A percentile compares a stretch with the other conserved stretches of the same genome.
These are phyloP conservation scores for Notodonta dromedarius DNA, from an alignment of 2,888 invertebrate species.

Conservation along the genomic window DNA sequence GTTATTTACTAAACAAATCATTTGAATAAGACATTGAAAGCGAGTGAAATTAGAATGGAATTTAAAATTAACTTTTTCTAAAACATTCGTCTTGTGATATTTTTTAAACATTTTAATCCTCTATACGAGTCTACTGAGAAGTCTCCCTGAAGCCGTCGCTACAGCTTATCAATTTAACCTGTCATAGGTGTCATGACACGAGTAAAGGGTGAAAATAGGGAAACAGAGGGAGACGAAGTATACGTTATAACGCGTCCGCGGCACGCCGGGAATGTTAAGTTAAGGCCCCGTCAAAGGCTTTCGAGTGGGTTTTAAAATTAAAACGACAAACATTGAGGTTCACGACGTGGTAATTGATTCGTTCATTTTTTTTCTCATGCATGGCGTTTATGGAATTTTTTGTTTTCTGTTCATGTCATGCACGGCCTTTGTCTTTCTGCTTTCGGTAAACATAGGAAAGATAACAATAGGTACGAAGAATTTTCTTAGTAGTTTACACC, in stretches of 20 bases:
- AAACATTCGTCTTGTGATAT: too few species aligned
- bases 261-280: constrained; percentile 75
- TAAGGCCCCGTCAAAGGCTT: constrained; percentile 69
- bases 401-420: not conserved
- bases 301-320: constrained; percentile 75
- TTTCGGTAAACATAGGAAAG: not conserved
- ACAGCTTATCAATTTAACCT: constrained; percentile 49
- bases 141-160: constrained; percentile 33
- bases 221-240: constrained; percentile 55
- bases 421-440: constrained; percentile 1
- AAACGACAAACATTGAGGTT: constrained; percentile 73
- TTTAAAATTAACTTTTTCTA: too few species aligned
- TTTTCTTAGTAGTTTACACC: not conserved
- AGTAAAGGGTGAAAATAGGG: constrained; percentile 52
- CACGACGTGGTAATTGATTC: constrained; percentile 65
- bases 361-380: constrained; percentile 41
- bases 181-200: constrained; percentile 41
- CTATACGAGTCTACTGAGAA: too few species aligned
- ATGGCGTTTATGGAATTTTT: constrained; percentile 29
- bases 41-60: too few species aligned
- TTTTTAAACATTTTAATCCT: too few species aligned
- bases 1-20: too few species aligned
- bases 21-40: too few species aligned
- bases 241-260: constrained; percentile 64
- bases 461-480: not conserved